Percentiles rank a stretch among this genome's conserved stretches.
Evolutionary conservation across 2,113 vertebrate species (phyloP).

Genomic region (Agelaius tricolor): DNA sequence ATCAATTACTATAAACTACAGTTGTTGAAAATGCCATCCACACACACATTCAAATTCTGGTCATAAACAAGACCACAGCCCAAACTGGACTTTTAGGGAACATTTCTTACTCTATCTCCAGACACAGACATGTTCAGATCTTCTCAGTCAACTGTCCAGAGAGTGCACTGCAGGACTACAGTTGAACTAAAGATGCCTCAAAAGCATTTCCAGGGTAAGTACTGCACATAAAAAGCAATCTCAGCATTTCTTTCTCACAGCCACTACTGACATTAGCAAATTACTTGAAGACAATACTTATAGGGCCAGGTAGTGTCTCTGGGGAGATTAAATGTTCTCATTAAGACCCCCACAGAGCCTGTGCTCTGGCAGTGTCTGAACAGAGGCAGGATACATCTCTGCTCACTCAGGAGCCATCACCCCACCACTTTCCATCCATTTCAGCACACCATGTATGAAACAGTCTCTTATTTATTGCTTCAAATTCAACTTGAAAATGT

Average conservation of each 20-base stretch:
- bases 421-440: not conserved
- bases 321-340: not conserved
- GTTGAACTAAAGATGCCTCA: not conserved
- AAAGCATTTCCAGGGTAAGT: not conserved
- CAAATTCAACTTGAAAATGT: not conserved
- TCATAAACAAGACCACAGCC: not conserved
- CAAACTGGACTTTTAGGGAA: not conserved
- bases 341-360: not conserved
- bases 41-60: not conserved
- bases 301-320: not conserved
- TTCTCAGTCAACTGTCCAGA: not conserved
- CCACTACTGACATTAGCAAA: not conserved
- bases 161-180: not conserved
- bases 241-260: not conserved
- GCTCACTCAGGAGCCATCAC: not conserved
- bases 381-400: not conserved
- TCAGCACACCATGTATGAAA: not conserved
- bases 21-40: not conserved
- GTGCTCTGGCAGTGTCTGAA: not conserved
- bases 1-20: not conserved
- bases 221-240: not conserved
- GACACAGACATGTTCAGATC: not conserved
- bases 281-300: not conserved
- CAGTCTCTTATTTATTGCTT: not conserved
- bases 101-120: not conserved